phyloP scores from a whole-genome alignment of 2,888 invertebrate species.

The Dicyrtoma fusca region DNA sequence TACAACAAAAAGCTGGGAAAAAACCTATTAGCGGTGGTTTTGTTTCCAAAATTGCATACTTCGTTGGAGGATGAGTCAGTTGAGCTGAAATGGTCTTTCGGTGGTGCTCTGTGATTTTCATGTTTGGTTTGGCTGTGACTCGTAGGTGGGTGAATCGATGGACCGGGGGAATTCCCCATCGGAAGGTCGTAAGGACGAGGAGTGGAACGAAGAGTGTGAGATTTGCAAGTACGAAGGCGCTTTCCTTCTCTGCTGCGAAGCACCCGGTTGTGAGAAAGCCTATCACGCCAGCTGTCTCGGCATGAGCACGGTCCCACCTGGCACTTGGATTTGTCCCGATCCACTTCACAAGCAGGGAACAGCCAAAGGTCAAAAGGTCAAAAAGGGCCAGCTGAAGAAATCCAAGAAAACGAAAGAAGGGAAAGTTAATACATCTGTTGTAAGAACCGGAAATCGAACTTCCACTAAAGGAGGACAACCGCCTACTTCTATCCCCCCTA shows the following conservation, averaged over 20 bases:
- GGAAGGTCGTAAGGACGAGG: conserved; percentile 30
- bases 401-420: not conserved
- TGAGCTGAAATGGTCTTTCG: no score
- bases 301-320: conserved; percentile 35
- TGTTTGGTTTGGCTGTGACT: no score
- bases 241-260: conserved; percentile 49
- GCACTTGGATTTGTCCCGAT: conserved; percentile 55
- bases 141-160: conserved; percentile 1
- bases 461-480: no score
- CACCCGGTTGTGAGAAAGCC: conserved; percentile 43
- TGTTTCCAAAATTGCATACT: no score
- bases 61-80: no score
- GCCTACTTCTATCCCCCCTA: no score
- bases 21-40: no score
- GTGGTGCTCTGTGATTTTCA: no score
- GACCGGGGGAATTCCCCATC: not conserved
- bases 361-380: no score
- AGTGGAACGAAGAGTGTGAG: conserved; percentile 50
- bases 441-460: no score
- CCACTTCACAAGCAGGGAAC: conserved; percentile 31
- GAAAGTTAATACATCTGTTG: no score
- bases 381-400: not conserved
- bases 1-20: no score
- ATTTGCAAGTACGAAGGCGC: conserved; percentile 46
- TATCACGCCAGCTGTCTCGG: conserved; percentile 49